Base-by-base conservation (phyloP, 2,113 vertebrate genomes). In the Apaloderma vittatum region DNA sequence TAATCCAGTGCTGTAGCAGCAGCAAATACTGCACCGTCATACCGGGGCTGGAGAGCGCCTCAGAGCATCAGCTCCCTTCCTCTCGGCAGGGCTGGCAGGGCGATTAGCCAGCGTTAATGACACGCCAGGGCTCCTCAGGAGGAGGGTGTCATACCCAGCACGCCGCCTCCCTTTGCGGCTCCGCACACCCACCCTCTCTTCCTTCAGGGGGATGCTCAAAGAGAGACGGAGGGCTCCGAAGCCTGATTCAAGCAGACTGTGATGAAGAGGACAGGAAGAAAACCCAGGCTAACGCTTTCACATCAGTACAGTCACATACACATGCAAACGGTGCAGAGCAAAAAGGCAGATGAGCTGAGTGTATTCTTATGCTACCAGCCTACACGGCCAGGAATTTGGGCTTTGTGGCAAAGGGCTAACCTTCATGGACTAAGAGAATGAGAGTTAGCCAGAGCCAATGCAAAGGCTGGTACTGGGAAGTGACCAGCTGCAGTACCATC, bases 21-120 rank as follows among this genome's bases (percentile, higher is more conserved):
- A 58, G 66, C 77, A 86, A 92, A 93, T 94, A 85, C 51, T 95
- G 95, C 94, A 97, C 54, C 59, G 81, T 93, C 88, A 92, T 90
- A 73, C 20, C 51, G 62, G 63, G 68, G 90, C 91, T 58, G 88
- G 77, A 96, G 65, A 84, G 45, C 2, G 30, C 78, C 52, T 87
- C n/a, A 57, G 48, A 93, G 94, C 78, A 68, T 68, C 32, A 66
- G 51, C 76, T 81, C 34, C 68, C 26, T 74, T 26, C 45, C 70
- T 48, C 72, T 20, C 63, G 4, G 57, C 68, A 24, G 74, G 72
- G 89, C 75, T 17, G 43, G 77, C 84, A 74, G 76, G 18, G 73
- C 18, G 59, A 80, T 86, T 76, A 94, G 15, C 89, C 66, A 71
- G 86, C 84, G 20, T 9, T 78, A 72, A 52, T 3, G 23, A 91